These are phyloP conservation scores for Echiichthys vipera DNA, from an alignment of 2,797 vertebrate genomes.

Conservation along the genomic window DNA sequence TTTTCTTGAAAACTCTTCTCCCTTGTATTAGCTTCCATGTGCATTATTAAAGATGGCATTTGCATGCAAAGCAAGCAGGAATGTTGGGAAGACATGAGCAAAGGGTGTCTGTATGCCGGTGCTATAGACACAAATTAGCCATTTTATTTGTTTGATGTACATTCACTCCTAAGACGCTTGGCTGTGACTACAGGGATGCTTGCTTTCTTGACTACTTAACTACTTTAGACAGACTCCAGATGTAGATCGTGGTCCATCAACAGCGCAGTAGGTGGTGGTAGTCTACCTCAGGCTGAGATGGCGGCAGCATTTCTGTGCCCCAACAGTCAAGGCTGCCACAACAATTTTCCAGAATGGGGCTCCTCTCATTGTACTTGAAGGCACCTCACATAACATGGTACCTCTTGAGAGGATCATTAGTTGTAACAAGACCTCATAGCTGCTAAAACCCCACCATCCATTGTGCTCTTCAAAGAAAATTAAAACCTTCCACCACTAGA, in stretches of 20 bases:
- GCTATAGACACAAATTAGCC: not conserved
- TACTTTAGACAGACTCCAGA: constrained; percentile 1
- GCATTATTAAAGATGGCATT: not conserved
- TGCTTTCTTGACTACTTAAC: not conserved
- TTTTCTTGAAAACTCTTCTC: not conserved
- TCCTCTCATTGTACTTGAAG: constrained; percentile 40
- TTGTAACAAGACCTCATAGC: constrained; percentile 78
- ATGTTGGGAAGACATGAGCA: no score
- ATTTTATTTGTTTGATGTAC: not conserved
- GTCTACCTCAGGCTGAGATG: constrained; percentile 17
- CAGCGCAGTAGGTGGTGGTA: constrained; percentile 23
- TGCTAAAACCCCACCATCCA: constrained; percentile 59
- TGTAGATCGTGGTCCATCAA: constrained; percentile 24
- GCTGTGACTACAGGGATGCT: not conserved
- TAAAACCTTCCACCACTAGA: constrained; percentile 74
- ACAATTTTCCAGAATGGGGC: constrained; percentile 44
- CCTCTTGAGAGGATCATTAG: constrained; percentile 79
- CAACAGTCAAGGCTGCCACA: constrained; percentile 56
- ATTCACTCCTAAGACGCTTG: not conserved
- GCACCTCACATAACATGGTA: constrained; percentile 34
- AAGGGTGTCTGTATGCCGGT: no score
- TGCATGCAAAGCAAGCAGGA: not conserved
- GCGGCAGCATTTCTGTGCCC: constrained; percentile 19
- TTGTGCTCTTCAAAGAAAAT: constrained; percentile 85
- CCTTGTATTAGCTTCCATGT: not conserved